Conservation (phyloP, 1,140 invertebrate genomes). For the Schlechtendalia chinensis region DNA sequence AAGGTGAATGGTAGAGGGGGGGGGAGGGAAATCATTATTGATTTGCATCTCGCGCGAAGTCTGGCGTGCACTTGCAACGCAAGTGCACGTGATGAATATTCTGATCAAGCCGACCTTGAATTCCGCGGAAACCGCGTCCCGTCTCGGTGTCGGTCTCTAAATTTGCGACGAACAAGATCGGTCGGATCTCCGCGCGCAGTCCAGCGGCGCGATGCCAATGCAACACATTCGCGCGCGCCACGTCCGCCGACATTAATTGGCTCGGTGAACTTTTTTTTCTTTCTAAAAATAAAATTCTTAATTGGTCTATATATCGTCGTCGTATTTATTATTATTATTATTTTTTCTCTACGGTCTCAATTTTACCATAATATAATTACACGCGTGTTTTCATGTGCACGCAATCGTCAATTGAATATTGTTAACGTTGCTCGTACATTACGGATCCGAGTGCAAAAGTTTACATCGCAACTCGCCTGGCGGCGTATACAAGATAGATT, state of each 20-base stretch:
- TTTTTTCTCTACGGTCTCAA: constrained; percentile 16
- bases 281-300: constrained; percentile 39
- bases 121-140: constrained; percentile 6
- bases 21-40: too few species aligned
- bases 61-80: too few species aligned
- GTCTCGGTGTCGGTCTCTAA: not conserved
- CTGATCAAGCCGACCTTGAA: constrained; percentile 2
- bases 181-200: constrained; percentile 14
- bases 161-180: constrained; percentile 24
- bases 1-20: too few species aligned
- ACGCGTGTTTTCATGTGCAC: not conserved
- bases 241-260: constrained; percentile 22
- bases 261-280: constrained; percentile 27
- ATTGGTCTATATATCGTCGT: constrained; percentile 27
- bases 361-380: constrained; percentile 7
- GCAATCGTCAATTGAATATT: constrained; percentile 1
- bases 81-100: not conserved
- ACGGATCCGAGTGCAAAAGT: constrained; percentile 8
- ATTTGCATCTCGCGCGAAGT: too few species aligned
- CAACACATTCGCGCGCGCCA: not conserved
- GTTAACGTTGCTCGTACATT: not conserved
- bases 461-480: too few species aligned
- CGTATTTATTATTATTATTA: not conserved
- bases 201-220: constrained; percentile 33
- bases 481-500: too few species aligned